A percentile compares a stretch with the other conserved stretches of the same genome.
phyloP scores from a whole-genome alignment of 2,797 vertebrate species.

The Poecilia gillii region DNA sequence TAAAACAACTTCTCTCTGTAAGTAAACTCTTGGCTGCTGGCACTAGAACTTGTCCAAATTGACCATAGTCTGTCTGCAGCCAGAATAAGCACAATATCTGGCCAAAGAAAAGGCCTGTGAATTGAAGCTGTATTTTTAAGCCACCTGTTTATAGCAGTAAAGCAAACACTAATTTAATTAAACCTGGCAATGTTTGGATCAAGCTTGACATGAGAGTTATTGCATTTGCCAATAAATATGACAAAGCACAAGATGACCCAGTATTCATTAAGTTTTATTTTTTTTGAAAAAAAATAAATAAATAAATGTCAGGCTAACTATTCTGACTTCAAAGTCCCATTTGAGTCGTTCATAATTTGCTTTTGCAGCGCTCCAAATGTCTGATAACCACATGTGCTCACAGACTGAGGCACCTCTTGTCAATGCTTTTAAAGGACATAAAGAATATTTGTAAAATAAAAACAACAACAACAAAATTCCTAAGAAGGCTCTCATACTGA shows the following conservation, averaged over 20 bases:
- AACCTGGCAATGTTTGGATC: not conserved
- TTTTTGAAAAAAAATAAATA: no score
- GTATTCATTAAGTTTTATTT: no score
- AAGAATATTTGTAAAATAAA: not conserved
- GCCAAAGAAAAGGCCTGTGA: not conserved
- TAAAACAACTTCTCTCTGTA: not conserved
- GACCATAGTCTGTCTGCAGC: not conserved
- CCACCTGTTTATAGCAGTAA: not conserved
- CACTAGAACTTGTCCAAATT: not conserved
- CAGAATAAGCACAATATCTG: not conserved
- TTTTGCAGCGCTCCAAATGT: not conserved
- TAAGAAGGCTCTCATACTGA: not conserved
- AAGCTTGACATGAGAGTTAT: not conserved
- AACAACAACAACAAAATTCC: not conserved
- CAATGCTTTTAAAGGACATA: not conserved
- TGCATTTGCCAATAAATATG: not conserved
- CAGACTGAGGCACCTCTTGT: not conserved
- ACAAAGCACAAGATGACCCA: not conserved
- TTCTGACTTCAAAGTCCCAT: no score
- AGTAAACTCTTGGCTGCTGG: not conserved
- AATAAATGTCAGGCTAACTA: no score
- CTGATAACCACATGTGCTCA: no score
- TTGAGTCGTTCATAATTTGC: not conserved
- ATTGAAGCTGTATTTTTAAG: not conserved
- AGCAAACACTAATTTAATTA: not conserved